Base-by-base conservation (phyloP, 92 coral and sea anemone species). In the Pocillopora grandis region DNA sequence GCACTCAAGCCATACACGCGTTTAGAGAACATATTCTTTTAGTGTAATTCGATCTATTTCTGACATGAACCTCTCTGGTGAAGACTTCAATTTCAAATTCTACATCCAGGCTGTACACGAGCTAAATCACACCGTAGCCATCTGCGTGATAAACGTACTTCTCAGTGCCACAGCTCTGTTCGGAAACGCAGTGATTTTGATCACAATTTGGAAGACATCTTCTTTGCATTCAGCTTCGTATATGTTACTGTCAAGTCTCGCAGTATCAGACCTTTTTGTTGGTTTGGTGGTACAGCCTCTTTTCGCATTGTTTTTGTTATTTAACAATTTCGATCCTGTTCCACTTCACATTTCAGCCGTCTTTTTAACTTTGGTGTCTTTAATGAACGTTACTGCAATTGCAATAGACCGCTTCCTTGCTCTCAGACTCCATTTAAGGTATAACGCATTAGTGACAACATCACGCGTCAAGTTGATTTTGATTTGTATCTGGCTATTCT, bases 361-460 rank as follows among this genome's bases (percentile, higher is more conserved):
- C 10, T 75, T 77, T 61, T 61, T 77, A 8, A 15, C 4, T 16
- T 9, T 0, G 11, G 71, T 18, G 20, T 61, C 69, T n/a, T 62
- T 36, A 11, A 1, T 36, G 12, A 31, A 52, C 58, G 5, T 33
- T 12, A 60, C 80, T 5, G 55, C 36, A 10, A 62, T 61, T 77
- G 17, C 31, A 17, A 2, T 77, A 16, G 80, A 77, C 31, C 67
- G 80, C 6, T 33, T 77, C 16, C 31, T 77, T 9, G 57, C 58
- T 16, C 70, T 77, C 16, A 69, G 59, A 2, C 59, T 77, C n/a
- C 80, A 77, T 16, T 77, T 77, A 18, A 59, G 57, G 16, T 77
- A 60, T 15, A 5, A 31, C 1, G 21, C 70, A 27, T 15, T 61
- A 1, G 80, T 77, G 31, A 77, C 80, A 15, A 17, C 13, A 7